A percentile compares a stretch with the other conserved stretches of the same genome.
phyloP scores from a whole-genome alignment of 2,113 vertebrate species.

The Sinocyclocheilus maitianheensis region DNA sequence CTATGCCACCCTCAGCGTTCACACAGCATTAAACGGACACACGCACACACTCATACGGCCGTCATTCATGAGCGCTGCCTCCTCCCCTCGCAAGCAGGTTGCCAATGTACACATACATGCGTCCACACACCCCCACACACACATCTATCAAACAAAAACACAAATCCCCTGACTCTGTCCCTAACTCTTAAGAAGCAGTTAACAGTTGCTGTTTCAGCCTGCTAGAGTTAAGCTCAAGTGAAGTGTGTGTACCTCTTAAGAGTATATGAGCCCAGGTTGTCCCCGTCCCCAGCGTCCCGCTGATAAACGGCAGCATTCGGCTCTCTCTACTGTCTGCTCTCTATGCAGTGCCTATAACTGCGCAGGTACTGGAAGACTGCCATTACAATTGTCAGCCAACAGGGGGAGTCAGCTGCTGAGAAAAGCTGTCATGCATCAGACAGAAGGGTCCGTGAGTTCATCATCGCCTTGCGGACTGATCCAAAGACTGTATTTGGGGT shows the following conservation, averaged over 20 bases:
- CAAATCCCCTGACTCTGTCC: slow-evolving; percentile 42
- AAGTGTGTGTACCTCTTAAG: slow-evolving; percentile 42
- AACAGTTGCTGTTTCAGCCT: slow-evolving; percentile 57
- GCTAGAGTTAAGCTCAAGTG: slow-evolving; percentile 41
- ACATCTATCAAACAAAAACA: slow-evolving; percentile 43
- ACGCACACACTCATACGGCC: background rate
- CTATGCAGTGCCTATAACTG: no score
- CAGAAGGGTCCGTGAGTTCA: no score
- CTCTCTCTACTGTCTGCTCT: no score
- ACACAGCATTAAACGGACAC: slow-evolving; percentile 10
- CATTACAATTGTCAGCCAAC: no score
- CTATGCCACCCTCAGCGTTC: slow-evolving; percentile 35
- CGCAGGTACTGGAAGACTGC: no score
- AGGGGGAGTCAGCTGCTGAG: no score
- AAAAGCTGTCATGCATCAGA: no score
- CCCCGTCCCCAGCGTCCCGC: no score
- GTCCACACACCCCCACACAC: slow-evolving; percentile 13
- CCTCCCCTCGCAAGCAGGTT: slow-evolving; percentile 13
- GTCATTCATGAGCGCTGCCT: slow-evolving; percentile 35
- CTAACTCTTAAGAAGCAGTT: slow-evolving; percentile 60
- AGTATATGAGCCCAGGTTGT: no score
- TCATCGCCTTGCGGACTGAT: no score
- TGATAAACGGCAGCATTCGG: no score
- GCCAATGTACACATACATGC: slow-evolving; percentile 12
- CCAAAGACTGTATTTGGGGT: no score